These are phyloP conservation scores for Solea senegalensis DNA, from an alignment of 2,113 vertebrate species.

Conservation along the genomic window DNA sequence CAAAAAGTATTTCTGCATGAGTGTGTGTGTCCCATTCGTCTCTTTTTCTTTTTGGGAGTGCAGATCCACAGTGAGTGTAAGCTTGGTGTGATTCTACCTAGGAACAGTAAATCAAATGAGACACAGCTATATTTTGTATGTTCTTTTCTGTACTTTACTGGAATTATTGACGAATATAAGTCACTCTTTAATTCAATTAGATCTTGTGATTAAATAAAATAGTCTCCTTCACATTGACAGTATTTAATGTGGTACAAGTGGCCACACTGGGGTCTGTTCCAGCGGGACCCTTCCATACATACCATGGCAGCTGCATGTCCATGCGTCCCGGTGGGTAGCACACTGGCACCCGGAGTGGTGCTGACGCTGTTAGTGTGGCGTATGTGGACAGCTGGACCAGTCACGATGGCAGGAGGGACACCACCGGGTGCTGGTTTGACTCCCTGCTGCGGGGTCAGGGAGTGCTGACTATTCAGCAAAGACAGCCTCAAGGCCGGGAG, in stretches of 20 bases:
- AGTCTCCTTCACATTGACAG: too few species aligned
- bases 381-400: conserved; percentile 81
- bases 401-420: conserved; percentile 75
- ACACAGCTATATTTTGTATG: not conserved
- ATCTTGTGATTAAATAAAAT: too few species aligned
- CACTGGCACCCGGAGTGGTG: conserved; percentile 68
- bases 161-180: too few species aligned
- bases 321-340: conserved; percentile 55
- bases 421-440: conserved; percentile 76
- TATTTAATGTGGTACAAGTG: not conserved
- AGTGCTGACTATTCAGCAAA: conserved; percentile 87
- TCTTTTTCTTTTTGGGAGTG: too few species aligned
- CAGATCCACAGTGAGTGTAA: too few species aligned
- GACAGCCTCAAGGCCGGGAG: conserved; percentile 89
- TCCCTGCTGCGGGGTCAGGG: conserved; percentile 80
- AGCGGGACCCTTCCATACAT: conserved; percentile 54
- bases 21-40: too few species aligned
- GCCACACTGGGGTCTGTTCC: not conserved
- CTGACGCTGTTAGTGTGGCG: conserved; percentile 86
- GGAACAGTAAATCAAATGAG: not conserved
- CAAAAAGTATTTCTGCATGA: too few species aligned
- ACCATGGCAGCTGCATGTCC: conserved; percentile 84
- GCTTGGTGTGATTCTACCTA: not conserved
- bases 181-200: too few species aligned
- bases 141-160: too few species aligned